Conservation (phyloP, 2,888 invertebrate species). For the Onthophagus sagittarius region DNA sequence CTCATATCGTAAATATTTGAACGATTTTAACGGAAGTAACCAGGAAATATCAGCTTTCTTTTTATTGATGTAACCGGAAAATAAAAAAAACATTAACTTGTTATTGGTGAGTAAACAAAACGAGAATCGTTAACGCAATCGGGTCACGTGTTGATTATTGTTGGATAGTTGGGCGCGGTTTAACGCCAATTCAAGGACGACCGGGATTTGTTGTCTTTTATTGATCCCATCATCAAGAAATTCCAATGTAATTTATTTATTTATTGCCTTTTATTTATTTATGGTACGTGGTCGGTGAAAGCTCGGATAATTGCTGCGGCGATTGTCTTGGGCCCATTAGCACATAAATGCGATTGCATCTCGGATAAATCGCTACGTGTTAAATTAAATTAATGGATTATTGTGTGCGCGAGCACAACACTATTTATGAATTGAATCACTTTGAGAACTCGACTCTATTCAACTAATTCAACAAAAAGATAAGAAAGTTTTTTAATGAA, state of each 20-base stretch:
- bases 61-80: not conserved
- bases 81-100: not conserved
- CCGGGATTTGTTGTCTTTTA: not conserved
- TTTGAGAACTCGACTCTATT: not conserved
- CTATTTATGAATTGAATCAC: not conserved
- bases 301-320: not conserved
- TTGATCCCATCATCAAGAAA: no score
- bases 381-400: not conserved
- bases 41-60: not conserved
- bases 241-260: no score
- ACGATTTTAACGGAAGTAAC: not conserved
- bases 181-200: not conserved
- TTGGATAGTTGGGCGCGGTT: not conserved
- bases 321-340: not conserved
- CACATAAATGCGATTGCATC: not conserved
- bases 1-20: not conserved
- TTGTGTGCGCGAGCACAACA: not conserved
- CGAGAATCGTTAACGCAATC: not conserved
- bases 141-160: not conserved
- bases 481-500: not conserved
- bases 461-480: not conserved
- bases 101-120: not conserved
- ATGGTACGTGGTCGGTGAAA: not conserved
- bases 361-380: not conserved
- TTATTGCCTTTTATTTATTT: not conserved